Evolutionary conservation across 1,140 invertebrate species (phyloP), one percentile per base, ranked within the genome.

Genomic region (Hycleus phaleratus): DNA sequence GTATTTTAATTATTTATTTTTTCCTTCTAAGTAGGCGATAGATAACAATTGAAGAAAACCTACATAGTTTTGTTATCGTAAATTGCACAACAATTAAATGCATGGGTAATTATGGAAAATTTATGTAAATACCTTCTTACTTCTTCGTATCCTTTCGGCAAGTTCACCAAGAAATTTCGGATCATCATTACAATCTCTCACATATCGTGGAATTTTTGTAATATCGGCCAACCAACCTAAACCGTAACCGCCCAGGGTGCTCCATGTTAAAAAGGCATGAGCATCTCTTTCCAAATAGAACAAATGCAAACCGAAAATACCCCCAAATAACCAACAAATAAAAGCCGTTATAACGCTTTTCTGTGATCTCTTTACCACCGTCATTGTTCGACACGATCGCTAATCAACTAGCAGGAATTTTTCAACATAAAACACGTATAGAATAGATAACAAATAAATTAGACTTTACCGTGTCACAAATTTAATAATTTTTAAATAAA

Each of bases 251-350:
- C 92, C 94, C 7, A 91, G 75, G 2, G 90, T 91, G 46, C 83
- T 85, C 79, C 88, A 89, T 82, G 89, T 93, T 0, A 95, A 76
- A 68, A 97, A 90, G 0, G 89, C 93, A 68, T 98, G 94, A n/a
- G 84, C 79, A 72, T 96, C 91, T 53, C 94, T 76, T 45, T 83
- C 81, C 44, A 97, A 76, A 72, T 97, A 97, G 67, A 96, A 82
- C 71, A 96, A 92, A 76, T 98, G 95, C 2, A 92, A 73, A 1
- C 94, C 93, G 61, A 91, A 86, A 63, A 90, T 76, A 7, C 93
- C 93, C 32, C 90, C 90, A 58, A 92, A 78, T 0, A 93, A 66
- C 93, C 93, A 95, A 12, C 90, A 75, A 11, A 95, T 43, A 72
- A 94, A 95, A 93, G 94, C 38, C 91, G 90, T 59, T 93, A 79